Base-by-base conservation (phyloP, 2,797 vertebrate species). In the Notamacropus eugenii region DNA sequence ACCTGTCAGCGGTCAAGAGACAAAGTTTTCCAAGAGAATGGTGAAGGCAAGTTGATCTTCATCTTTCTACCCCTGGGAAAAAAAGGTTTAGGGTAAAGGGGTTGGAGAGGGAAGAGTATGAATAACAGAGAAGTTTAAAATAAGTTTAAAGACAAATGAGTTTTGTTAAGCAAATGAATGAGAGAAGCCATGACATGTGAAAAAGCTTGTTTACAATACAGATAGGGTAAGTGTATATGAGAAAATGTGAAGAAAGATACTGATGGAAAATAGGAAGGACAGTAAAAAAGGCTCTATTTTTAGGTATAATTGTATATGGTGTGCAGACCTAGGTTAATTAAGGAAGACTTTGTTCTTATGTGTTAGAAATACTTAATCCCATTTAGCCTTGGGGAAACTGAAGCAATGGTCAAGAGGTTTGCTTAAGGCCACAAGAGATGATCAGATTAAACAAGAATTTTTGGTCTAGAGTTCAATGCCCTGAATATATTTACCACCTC, bases 1-100 rank as follows among this genome's bases (percentile, higher is more conserved):
- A 99, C 99, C 99, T 99, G 98, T 95, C 67, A 96, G 96, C 97
- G 97, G 97, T 93, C 95, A 97, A 94, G 95, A 92, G 92, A 96
- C 6, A 97, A 91, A 87, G 74, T 95, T 95, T 96, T 95, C 59
- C 87, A 96, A 97, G 93, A 92, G 90, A 97, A 96, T 94, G 55
- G 96, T 96, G 96, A 98, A 91, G 97, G 40, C 67, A 95, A 96
- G 90, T 16, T 98, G 97, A 56, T 11, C 91, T 95, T 87, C 46
- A 95, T 50, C 19, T 91, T 91, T 55, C 40, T 93, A 92, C 28
- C 54, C 54, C 91, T 27, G 59, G 94, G 91, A 62, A 96, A 94
- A 54, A 58, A 91, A 57, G 29, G 90, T 52, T 52, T 52, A 29
- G 9, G 52, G 52, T 54, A 54, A 54, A 27, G 1, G 16, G 31